Conservation (phyloP, 2,888 invertebrate species). For the Notodonta ziczac region DNA sequence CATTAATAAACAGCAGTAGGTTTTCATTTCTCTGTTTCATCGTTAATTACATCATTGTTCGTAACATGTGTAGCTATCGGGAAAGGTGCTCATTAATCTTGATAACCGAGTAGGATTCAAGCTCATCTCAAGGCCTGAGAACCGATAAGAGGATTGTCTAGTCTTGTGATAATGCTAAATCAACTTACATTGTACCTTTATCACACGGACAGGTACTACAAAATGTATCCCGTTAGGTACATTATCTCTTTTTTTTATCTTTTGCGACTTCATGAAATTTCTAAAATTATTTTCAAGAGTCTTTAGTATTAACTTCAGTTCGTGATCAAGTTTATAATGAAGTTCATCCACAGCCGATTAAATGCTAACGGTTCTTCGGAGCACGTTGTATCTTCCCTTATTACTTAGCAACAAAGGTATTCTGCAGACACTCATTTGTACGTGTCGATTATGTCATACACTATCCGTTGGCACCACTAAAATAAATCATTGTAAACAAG, state of each 20-base stretch:
- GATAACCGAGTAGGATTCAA: conserved; percentile 66
- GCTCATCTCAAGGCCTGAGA: conserved; percentile 66
- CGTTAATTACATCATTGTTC: conserved; percentile 28
- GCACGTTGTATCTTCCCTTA: conserved; percentile 14
- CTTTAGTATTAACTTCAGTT: conserved; percentile 7
- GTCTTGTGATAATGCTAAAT: conserved; percentile 34
- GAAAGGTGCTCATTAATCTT: conserved; percentile 64
- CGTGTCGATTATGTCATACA: conserved; percentile 50
- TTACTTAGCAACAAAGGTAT: conserved; percentile 16
- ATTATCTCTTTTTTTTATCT: neutral
- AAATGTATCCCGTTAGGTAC: conserved; percentile 14
- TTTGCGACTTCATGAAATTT: neutral
- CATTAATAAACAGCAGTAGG: neutral
- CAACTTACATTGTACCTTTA: conserved; percentile 21
- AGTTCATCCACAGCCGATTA: conserved; percentile 8
- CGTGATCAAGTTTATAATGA: conserved; percentile 7
- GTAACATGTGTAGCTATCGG: conserved; percentile 37
- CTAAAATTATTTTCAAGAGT: conserved; percentile 6
- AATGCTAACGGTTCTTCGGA: conserved; percentile 12
- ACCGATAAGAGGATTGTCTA: conserved; percentile 63
- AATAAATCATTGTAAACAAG: conserved; percentile 59
- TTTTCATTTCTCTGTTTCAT: conserved; percentile 15
- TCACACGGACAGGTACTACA: conserved; percentile 10
- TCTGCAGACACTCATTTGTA: conserved; percentile 16
- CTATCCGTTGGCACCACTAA: conserved; percentile 61